Evolutionary conservation across 2,888 invertebrate genomes (phyloP).

Genomic region (Chaetogeoica ovagalla): DNA sequence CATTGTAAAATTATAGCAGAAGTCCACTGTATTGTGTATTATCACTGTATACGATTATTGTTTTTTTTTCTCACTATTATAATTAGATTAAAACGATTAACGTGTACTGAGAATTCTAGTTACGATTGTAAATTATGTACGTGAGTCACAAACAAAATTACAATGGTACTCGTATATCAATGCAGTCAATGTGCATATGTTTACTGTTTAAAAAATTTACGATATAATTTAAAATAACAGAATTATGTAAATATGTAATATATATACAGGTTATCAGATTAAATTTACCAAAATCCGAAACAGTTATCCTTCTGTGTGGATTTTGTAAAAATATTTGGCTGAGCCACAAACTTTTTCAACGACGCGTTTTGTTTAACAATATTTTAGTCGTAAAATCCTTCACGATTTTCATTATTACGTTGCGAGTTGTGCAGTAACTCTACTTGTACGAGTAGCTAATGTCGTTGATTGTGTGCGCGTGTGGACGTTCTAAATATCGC

Average conservation of each 20-base stretch:
- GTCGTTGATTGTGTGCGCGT: constrained; percentile 1
- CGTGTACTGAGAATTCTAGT: too few relatives aligned
- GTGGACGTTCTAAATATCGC: constrained; percentile 13
- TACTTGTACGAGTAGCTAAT: not conserved
- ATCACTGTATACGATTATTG: not conserved
- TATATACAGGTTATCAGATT: too few relatives aligned
- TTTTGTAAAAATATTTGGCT: too few relatives aligned
- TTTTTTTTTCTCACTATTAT: not conserved
- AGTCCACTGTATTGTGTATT: not conserved
- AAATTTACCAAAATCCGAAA: too few relatives aligned
- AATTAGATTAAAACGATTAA: not conserved
- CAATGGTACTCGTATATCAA: too few relatives aligned
- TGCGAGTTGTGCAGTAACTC: not conserved
- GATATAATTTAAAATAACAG: not conserved
- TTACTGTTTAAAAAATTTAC: not conserved
- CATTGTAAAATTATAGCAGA: not conserved
- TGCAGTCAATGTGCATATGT: too few relatives aligned
- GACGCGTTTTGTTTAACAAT: too few relatives aligned
- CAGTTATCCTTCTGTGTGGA: too few relatives aligned
- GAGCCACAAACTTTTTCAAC: too few relatives aligned
- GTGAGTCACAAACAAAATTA: not conserved
- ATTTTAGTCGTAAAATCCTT: too few relatives aligned
- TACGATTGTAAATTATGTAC: not conserved
- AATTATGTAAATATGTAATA: not conserved
- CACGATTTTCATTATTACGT: not conserved